phyloP scores from a whole-genome alignment of 2,797 vertebrate species.

The Menidia menidia region DNA sequence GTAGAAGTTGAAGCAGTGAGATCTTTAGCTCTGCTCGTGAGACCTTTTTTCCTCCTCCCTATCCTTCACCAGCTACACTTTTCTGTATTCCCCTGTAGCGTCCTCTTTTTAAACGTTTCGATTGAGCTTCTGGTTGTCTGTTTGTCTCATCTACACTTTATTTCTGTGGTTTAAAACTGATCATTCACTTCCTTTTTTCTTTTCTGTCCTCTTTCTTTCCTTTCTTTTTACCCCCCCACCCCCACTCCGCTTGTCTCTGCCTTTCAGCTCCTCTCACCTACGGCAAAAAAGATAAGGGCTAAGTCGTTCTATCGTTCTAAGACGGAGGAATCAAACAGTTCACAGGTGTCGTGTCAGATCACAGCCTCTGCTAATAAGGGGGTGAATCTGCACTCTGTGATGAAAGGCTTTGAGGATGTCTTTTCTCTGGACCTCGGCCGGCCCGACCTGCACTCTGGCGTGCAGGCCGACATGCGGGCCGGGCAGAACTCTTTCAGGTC shows the following conservation, averaged over 20 bases:
- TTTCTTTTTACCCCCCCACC: constrained; percentile 16
- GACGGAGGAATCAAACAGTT: constrained; percentile 93
- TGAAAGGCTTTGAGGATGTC: constrained; percentile 92
- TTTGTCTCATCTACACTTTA: background rate
- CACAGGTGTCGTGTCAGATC: constrained; percentile 94
- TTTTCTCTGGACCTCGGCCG: constrained; percentile 89
- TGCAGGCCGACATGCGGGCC: constrained; percentile 93
- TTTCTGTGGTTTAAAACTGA: background rate
- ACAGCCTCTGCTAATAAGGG: constrained; percentile 89
- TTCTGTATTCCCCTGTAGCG: constrained; percentile 9
- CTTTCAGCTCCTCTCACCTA: constrained; percentile 91
- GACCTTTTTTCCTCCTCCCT: constrained; percentile 12
- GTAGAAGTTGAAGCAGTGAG: background rate
- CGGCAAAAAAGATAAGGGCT: constrained; percentile 91
- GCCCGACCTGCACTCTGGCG: constrained; percentile 88
- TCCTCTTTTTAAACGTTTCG: constrained; percentile 3
- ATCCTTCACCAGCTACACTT: background rate
- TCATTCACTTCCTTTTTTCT: constrained; percentile 4
- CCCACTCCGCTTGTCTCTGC: constrained; percentile 81
- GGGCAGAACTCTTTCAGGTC: constrained; percentile 93
- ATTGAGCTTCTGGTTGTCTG: constrained; percentile 16
- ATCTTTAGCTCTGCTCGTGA: no score
- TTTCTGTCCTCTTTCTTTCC: constrained; percentile 34
- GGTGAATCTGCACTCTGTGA: constrained; percentile 90
- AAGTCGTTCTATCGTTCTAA: constrained; percentile 95